Evolutionary conservation across 2,797 vertebrate genomes (phyloP).

Genomic region (Serranus cabrilla): DNA sequence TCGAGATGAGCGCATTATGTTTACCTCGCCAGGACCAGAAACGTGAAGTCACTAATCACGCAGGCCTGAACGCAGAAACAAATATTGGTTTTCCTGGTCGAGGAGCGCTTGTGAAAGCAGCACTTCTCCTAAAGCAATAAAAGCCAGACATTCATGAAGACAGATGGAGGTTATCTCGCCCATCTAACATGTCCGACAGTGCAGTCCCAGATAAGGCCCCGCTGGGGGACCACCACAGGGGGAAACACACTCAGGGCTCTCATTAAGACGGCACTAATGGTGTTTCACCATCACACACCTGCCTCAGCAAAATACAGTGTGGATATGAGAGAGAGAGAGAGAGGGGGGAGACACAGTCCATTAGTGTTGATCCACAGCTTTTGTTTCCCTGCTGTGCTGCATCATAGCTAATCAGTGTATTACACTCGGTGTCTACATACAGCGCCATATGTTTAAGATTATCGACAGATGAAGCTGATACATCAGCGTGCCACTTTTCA

Average conservation of each 20-base stretch:
- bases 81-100: constrained; percentile 67
- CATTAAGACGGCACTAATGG: constrained; percentile 65
- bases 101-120: constrained; percentile 56
- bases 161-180: constrained; percentile 80
- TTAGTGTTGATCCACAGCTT: constrained; percentile 54
- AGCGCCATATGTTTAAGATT: constrained; percentile 27
- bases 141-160: constrained; percentile 82
- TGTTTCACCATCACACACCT: constrained; percentile 59
- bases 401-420: constrained; percentile 56
- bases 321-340: constrained; percentile 19
- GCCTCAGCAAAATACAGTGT: constrained; percentile 52
- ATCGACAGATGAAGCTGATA: constrained; percentile 37
- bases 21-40: constrained; percentile 23
- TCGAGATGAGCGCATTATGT: constrained; percentile 28
- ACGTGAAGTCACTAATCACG: constrained; percentile 57
- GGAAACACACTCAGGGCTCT: constrained; percentile 54
- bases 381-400: constrained; percentile 48
- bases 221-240: constrained; percentile 64
- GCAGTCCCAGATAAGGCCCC: constrained; percentile 60
- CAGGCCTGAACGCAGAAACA: constrained; percentile 42
- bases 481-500: constrained; percentile 32
- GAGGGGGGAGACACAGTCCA: constrained; percentile 21
- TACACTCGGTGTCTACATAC: constrained; percentile 7
- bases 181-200: constrained; percentile 52
- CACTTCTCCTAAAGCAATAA: constrained; percentile 78